phyloP scores from a whole-genome alignment of 2,888 invertebrate genomes.

The Pyrgus malvae region DNA sequence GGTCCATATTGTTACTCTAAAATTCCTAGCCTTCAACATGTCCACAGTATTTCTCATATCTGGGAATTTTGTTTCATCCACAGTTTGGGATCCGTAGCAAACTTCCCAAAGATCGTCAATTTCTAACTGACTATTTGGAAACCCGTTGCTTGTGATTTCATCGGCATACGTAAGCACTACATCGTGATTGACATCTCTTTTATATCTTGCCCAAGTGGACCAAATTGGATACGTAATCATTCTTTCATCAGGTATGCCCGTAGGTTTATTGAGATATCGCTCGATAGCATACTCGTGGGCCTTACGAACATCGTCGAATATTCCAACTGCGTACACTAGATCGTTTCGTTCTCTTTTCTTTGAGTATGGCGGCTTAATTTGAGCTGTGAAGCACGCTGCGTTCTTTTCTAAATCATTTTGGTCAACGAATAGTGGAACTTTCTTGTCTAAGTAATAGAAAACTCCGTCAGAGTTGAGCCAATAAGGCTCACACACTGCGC shows the following conservation, averaged over 20 bases:
- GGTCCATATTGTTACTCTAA: constrained; percentile 83
- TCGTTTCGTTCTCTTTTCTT: constrained; percentile 59
- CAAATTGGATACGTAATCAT: constrained; percentile 84
- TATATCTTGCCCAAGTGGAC: constrained; percentile 85
- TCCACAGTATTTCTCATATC: constrained; percentile 74
- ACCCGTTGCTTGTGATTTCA: constrained; percentile 72
- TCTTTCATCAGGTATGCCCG: constrained; percentile 75
- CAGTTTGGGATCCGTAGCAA: constrained; percentile 82
- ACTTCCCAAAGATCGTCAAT: constrained; percentile 86
- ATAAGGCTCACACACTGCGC: constrained; percentile 83
- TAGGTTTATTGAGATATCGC: constrained; percentile 82
- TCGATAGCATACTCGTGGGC: constrained; percentile 83
- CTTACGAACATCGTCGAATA: constrained; percentile 77
- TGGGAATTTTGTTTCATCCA: constrained; percentile 77
- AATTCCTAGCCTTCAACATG: constrained; percentile 65
- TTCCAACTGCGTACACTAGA: constrained; percentile 83
- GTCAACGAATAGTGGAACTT: constrained; percentile 85
- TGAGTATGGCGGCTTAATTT: constrained; percentile 73
- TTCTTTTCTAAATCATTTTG: constrained; percentile 77
- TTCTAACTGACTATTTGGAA: constrained; percentile 80
- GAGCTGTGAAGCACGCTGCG: constrained; percentile 76
- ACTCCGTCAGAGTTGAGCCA: constrained; percentile 86
- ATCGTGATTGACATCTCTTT: constrained; percentile 74
- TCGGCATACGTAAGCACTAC: constrained; percentile 74
- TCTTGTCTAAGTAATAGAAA: constrained; percentile 83